These are phyloP conservation scores for Anadara kagoshimensis DNA, from an alignment of 1,140 invertebrate genomes.

Conservation along the genomic window DNA sequence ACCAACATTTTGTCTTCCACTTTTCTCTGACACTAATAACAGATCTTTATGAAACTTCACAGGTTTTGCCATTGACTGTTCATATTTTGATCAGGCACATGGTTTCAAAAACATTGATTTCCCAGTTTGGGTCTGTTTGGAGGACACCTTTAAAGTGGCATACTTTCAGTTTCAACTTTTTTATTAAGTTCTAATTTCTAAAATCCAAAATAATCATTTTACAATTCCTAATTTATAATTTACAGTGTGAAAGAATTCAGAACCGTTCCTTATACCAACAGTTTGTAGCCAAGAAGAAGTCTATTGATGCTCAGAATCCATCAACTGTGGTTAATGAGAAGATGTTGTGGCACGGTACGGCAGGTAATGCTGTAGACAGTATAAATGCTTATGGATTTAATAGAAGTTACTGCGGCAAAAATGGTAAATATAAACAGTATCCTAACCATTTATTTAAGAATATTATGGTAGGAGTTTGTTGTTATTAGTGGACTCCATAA, in stretches of 20 bases:
- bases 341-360: slow-evolving; percentile 51
- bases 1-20: no score
- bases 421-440: slow-evolving; percentile 35
- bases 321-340: slow-evolving; percentile 32
- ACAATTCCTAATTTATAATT: no score
- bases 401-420: slow-evolving; percentile 53
- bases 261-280: slow-evolving; percentile 49
- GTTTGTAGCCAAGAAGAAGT: slow-evolving; percentile 47
- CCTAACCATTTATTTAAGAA: not conserved
- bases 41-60: no score
- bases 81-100: no score
- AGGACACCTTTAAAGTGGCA: no score
- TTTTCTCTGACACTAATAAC: no score
- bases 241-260: slow-evolving; percentile 53
- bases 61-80: no score
- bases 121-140: no score
- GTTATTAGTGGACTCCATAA: not conserved
- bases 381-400: slow-evolving; percentile 57
- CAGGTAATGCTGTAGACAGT: slow-evolving; percentile 35
- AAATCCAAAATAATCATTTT: no score
- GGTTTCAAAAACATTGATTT: no score
- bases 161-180: no score
- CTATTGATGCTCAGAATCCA: slow-evolving; percentile 33
- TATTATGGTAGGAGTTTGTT: not conserved
- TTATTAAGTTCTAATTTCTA: no score